A percentile compares a stretch with the other conserved stretches of the same genome.
phyloP scores from a whole-genome alignment of 2,113 vertebrate species.

The Carassius carassius region DNA sequence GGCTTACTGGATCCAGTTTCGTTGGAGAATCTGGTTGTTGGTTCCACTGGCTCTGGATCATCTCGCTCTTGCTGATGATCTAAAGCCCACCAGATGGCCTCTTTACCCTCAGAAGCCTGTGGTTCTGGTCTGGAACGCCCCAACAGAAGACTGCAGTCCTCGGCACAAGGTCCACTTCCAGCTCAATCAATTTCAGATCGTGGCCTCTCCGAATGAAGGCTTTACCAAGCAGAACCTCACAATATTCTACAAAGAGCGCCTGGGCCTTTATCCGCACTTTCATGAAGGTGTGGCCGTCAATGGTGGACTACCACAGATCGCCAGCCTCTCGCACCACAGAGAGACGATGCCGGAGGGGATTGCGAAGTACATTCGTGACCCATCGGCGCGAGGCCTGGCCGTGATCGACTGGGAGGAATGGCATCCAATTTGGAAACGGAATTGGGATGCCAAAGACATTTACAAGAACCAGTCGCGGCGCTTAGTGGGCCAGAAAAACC shows the following conservation, averaged over 20 bases:
- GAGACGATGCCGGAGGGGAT: slow-evolving; percentile 72
- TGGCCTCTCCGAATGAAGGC: slow-evolving; percentile 86
- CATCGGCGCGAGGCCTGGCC: slow-evolving; percentile 78
- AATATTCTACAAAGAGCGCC: slow-evolving; percentile 90
- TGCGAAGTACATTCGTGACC: slow-evolving; percentile 80
- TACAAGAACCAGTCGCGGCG: slow-evolving; percentile 81
- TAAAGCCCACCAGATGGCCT: slow-evolving; percentile 84
- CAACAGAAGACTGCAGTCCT: slow-evolving; percentile 88
- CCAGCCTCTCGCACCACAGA: slow-evolving; percentile 80
- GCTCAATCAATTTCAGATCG: slow-evolving; percentile 84
- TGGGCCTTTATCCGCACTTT: slow-evolving; percentile 87
- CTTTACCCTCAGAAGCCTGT: slow-evolving; percentile 85
- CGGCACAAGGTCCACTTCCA: slow-evolving; percentile 81
- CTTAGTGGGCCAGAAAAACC: slow-evolving; percentile 78
- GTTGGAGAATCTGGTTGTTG: slow-evolving; percentile 67
- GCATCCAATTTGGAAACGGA: slow-evolving; percentile 93
- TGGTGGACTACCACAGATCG: slow-evolving; percentile 85
- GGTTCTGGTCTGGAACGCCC: slow-evolving; percentile 90
- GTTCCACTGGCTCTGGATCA: slow-evolving; percentile 75
- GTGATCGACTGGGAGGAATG: slow-evolving; percentile 98
- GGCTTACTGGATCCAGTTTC: slow-evolving; percentile 63
- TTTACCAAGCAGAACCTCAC: slow-evolving; percentile 92
- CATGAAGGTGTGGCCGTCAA: slow-evolving; percentile 67
- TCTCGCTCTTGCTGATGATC: slow-evolving; percentile 59
- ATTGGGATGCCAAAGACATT: slow-evolving; percentile 88